A percentile compares a stretch with the other conserved stretches of the same genome.
These are phyloP conservation scores for Colius striatus DNA, from an alignment of 2,113 vertebrate genomes.

Conservation along the genomic window DNA sequence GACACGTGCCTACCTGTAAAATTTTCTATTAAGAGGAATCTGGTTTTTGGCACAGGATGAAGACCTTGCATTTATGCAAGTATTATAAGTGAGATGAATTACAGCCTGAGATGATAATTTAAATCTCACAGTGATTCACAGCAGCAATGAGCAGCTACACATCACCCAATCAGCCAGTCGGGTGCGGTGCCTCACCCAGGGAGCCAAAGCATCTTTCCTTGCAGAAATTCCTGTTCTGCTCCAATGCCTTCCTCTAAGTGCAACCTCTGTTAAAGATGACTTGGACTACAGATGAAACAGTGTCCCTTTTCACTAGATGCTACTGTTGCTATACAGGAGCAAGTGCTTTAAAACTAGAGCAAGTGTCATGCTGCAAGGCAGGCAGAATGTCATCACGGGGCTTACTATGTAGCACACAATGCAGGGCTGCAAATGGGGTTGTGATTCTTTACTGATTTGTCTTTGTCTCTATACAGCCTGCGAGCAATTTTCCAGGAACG, in stretches of 20 bases:
- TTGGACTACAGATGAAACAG: background rate
- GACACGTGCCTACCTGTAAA: background rate
- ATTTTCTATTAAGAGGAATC: background rate
- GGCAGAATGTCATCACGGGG: background rate
- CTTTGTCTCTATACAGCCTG: conserved; percentile 73
- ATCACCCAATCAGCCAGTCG: background rate
- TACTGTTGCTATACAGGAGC: background rate
- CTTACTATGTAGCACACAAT: background rate
- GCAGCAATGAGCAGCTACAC: background rate
- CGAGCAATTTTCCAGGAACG: conserved; percentile 73
- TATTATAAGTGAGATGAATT: background rate
- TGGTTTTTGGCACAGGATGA: background rate
- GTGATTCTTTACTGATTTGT: conserved; percentile 28
- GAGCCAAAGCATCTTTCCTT: background rate
- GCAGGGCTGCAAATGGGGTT: background rate
- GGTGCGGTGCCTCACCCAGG: background rate
- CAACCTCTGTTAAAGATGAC: background rate
- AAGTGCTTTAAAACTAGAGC: background rate
- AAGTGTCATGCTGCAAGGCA: background rate
- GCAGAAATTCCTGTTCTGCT: conserved; percentile 11
- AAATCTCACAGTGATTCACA: background rate
- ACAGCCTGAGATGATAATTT: background rate
- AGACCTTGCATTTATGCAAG: background rate
- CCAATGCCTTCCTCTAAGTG: background rate
- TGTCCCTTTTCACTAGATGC: background rate